A percentile compares a stretch with the other conserved stretches of the same genome.
Conservation (phyloP, 2,888 invertebrate genomes). For the Cephus pygmeus region DNA sequence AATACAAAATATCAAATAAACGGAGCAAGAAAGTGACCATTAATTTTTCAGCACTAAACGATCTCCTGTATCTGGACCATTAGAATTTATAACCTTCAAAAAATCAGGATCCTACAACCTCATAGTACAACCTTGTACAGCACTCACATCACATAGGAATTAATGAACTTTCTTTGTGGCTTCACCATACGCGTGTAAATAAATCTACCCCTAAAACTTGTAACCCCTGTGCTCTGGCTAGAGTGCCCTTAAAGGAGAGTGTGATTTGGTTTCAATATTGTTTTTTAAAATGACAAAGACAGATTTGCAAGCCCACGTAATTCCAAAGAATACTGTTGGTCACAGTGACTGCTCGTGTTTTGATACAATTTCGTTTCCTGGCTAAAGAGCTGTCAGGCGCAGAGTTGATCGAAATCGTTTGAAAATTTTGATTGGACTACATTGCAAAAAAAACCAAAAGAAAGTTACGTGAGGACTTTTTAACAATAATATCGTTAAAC, state of each 20-base stretch:
- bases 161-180: not conserved
- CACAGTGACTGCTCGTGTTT: not conserved
- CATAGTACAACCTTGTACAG: not conserved
- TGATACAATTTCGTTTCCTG: not conserved
- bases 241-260: not conserved
- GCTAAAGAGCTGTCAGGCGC: not conserved
- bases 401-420: not conserved
- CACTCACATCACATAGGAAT: not conserved
- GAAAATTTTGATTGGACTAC: not conserved
- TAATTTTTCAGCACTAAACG: not conserved
- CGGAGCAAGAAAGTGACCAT: too few species aligned
- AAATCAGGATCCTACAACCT: not conserved
- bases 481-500: not conserved
- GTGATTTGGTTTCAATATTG: not conserved
- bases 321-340: not conserved
- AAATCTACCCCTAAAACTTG: not conserved
- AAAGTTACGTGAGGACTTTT: not conserved
- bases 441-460: not conserved
- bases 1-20: not conserved
- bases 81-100: not conserved
- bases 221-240: not conserved
- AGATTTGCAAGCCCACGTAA: not conserved
- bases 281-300: not conserved
- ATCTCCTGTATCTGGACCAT: not conserved
- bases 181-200: not conserved